Base-by-base conservation (phyloP, 2,888 invertebrate species). In the Priocnemis perturbator region DNA sequence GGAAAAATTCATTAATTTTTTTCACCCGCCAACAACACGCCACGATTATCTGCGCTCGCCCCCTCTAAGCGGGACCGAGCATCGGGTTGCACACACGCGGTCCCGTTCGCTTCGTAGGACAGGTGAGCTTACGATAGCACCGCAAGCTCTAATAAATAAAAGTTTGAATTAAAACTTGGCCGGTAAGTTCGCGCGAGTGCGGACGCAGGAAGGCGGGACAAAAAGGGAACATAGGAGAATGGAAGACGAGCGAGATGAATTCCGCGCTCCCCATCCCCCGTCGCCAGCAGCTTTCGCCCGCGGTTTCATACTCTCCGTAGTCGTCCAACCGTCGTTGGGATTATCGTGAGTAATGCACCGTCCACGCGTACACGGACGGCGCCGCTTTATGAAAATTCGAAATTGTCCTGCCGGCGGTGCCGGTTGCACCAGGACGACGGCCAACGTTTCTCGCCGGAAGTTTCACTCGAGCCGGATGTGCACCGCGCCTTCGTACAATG, bases 161-260 rank as follows among this genome's bases (percentile, higher is more conserved):
- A 83, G 73, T 80, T 83, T 76, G 79, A 83, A 82, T 83, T 83
- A 83, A 83, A 84, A 83, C 75, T 83, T 78, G 77, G 80, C 67
- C 65, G 64, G 76, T 75, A 83, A 83, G 82, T 82, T 81, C 59
- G 74, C 67, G 66, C 56, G 60, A 57, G 59, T 59, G 72, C 37
- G 37, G 37, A 11, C 14, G 37, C 11, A 37, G 37, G 11, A 11
- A 37, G 37, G 37, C 11, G 37, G 14, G 37, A 2, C 11, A 37
- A 11, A 37, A 11, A 11, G 37, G 11, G 7, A 37, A 37, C 2
- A 37, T 11, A 37, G 37, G 37, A 37, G 37, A 37, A 37, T 37
- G 37, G 37, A 37, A 37, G 37, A 37, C 37, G 37, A 37, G 37
- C 37, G 37, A 37, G 37, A 37, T 37, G 37, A 37, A 37, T 37